These are phyloP conservation scores for Habroteleia sp. DNA, from an alignment of 2,888 invertebrate species.

Conservation along the genomic window DNA sequence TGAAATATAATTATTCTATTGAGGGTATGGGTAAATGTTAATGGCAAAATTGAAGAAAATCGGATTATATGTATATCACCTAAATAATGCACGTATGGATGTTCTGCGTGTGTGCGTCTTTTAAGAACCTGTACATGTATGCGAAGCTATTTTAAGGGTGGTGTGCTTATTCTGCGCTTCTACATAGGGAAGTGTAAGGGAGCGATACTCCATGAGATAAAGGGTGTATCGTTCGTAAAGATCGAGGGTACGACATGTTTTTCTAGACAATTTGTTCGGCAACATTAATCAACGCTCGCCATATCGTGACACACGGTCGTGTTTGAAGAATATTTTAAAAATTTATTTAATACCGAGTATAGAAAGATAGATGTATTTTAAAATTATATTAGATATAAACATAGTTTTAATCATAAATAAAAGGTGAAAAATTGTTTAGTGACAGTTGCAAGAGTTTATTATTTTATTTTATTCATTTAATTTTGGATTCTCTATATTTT, in stretches of 20 bases:
- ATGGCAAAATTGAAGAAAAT: slow-evolving; percentile 81
- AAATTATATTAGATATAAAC: too few species aligned
- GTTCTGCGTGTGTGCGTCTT: slow-evolving; percentile 61
- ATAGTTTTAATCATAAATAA: too few species aligned
- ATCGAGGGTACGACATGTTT: slow-evolving; percentile 81
- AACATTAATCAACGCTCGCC: slow-evolving; percentile 81
- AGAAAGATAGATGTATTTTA: too few species aligned
- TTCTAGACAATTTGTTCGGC: slow-evolving; percentile 83
- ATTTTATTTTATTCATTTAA: too few species aligned
- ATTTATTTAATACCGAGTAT: slow-evolving; percentile 41
- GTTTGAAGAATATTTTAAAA: slow-evolving; percentile 50
- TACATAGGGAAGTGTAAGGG: slow-evolving; percentile 74
- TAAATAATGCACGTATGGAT: slow-evolving; percentile 78
- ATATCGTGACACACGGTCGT: slow-evolving; percentile 35
- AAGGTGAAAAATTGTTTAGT: too few species aligned
- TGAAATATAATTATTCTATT: slow-evolving; percentile 77
- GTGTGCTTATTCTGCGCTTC: slow-evolving; percentile 69
- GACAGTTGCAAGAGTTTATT: too few species aligned
- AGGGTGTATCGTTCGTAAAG: slow-evolving; percentile 76
- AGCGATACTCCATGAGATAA: slow-evolving; percentile 76
- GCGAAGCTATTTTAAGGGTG: slow-evolving; percentile 59
- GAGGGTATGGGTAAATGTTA: slow-evolving; percentile 77
- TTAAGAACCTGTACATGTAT: slow-evolving; percentile 48
- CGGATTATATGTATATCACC: slow-evolving; percentile 81
- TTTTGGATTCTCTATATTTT: too few species aligned